Evolutionary conservation across 2,888 invertebrate genomes (phyloP), one percentile per base, ranked within the genome.

Genomic region (Serrognathus titanus): DNA sequence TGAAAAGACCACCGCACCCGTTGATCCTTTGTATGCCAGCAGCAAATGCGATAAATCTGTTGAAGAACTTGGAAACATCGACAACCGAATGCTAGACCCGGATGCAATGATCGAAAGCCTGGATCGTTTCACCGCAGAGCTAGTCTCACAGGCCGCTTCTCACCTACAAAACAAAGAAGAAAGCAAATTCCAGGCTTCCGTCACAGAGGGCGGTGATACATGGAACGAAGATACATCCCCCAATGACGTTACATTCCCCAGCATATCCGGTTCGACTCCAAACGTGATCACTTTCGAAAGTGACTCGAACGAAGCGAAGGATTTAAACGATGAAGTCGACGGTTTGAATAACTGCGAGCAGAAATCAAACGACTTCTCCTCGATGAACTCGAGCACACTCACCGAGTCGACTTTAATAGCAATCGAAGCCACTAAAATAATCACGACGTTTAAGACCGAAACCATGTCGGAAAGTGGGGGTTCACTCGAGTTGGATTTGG

Each of bases 211-310:
- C 1, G 81, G 81, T 12, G 89, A 89, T 71, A 90, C 90, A 0
- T 92, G 92, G 91, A 90, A 89, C 69, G 91, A 92, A 53, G 88
- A 90, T 72, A 48, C 55, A n/a, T 86, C 86, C 51, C 88, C 88
- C 0, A 89, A 90, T 72, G 90, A 90, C 71, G 80, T 89, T 36
- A 89, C 91, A 0, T 91, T 91, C 73, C 92, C 92, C 0, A 91
- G 89, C 49, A 85, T 92, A 53, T 90, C 90, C 63, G 85, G 88
- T 36, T 88, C 89, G 37, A 86, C 86, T 0, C 91, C 90, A 1
- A 79, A 88, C 67, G 82, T 87, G 2, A 82, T 85, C 0, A 89
- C 90, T 0, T 83, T 89, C 57, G 83, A 82, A 53, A 86, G 86
- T 65, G 86, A 88, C 63, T 57, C 50, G n/a, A 35, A 55, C n/a